Conservation (phyloP, 2,888 invertebrate species). For the Gastrophysa polygoni region DNA sequence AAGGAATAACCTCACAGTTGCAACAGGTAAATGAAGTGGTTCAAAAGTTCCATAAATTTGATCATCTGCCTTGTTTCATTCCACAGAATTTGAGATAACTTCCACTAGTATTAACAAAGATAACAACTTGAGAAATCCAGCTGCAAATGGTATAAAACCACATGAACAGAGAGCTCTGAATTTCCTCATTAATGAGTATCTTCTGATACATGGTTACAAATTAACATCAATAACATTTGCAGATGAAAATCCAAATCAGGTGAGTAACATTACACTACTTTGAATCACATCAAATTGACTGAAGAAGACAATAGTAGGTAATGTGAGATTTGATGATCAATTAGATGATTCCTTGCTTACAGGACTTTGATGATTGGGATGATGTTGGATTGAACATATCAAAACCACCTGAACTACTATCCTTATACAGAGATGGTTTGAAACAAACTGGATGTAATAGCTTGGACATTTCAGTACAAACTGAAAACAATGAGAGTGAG, state of each 20-base stretch:
- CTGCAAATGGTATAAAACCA: constrained; percentile 68
- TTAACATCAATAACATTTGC: constrained; percentile 88
- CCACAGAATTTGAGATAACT: constrained; percentile 62
- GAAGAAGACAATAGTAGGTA: no score
- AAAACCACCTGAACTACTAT: constrained; percentile 76
- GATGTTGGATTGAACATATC: constrained; percentile 88
- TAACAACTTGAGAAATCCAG: constrained; percentile 53
- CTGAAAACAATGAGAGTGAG: constrained; percentile 50
- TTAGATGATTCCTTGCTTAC: no score
- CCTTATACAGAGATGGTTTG: constrained; percentile 67
- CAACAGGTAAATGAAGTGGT: constrained; percentile 64
- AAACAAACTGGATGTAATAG: constrained; percentile 59
- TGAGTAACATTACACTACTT: constrained; percentile 47
- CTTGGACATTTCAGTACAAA: constrained; percentile 58
- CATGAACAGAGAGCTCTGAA: constrained; percentile 85
- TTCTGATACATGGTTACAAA: constrained; percentile 79
- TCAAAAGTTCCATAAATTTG: no score
- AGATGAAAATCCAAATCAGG: constrained; percentile 89
- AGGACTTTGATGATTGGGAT: constrained; percentile 92
- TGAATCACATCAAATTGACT: no score
- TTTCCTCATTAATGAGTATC: constrained; percentile 86
- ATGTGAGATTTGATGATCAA: no score
- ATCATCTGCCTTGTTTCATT: no score
- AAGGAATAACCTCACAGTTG: constrained; percentile 80
- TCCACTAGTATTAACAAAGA: constrained; percentile 61